These are phyloP conservation scores for Diuraphis noxia DNA, from an alignment of 1,140 invertebrate species.

Conservation along the genomic window DNA sequence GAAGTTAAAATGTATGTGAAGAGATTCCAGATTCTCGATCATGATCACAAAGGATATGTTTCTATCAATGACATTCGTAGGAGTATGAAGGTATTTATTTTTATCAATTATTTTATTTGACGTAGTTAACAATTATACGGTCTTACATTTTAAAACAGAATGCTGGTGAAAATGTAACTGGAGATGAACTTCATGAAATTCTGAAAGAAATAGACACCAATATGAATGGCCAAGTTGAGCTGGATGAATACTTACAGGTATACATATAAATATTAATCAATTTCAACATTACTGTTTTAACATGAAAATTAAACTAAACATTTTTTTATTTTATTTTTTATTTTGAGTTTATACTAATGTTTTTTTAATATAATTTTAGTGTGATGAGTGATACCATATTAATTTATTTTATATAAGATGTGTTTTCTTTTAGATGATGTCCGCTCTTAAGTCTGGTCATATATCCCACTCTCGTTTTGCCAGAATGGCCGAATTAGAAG, in stretches of 20 bases:
- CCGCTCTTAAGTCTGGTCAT: conserved; percentile 90
- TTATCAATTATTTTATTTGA: background rate
- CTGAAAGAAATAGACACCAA: conserved; percentile 97
- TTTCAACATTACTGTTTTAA: background rate
- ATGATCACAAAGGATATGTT: conserved; percentile 95
- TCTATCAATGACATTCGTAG: conserved; percentile 95
- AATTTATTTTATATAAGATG: background rate
- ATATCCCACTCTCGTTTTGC: conserved; percentile 88
- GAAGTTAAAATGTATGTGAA: conserved; percentile 94
- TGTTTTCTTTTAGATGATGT: conserved; percentile 81
- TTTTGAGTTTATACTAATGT: background rate
- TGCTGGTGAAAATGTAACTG: conserved; percentile 87
- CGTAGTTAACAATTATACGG: background rate
- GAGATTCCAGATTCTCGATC: conserved; percentile 92
- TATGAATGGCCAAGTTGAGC: conserved; percentile 98
- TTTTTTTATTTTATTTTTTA: background rate
- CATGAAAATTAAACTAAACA: background rate
- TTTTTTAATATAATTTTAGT: background rate
- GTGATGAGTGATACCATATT: background rate
- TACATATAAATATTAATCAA: background rate
- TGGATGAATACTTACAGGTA: conserved; percentile 98
- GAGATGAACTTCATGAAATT: conserved; percentile 96
- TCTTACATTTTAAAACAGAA: conserved; percentile 66
- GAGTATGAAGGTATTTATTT: conserved; percentile 81
- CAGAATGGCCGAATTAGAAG: conserved; percentile 86